phyloP scores from a whole-genome alignment of 2,797 vertebrate genomes.

The Tragelaphus oryx region DNA sequence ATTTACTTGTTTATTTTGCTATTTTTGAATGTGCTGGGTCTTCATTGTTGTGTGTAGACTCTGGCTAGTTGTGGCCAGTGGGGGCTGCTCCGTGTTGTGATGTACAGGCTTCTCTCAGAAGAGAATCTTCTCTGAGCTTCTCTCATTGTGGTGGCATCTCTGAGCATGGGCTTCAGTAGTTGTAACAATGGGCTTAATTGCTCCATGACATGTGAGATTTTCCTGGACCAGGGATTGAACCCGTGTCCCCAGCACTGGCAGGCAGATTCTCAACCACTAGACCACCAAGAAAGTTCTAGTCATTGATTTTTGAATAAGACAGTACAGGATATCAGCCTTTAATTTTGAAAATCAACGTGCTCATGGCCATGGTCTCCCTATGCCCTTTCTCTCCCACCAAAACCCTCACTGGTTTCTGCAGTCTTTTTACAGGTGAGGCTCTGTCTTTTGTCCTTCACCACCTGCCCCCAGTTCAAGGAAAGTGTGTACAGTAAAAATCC shows the following conservation, averaged over 20 bases:
- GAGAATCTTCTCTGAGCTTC: neutral
- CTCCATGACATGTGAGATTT: neutral
- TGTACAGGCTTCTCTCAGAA: neutral
- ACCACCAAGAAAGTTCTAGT: neutral
- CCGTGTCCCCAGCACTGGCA: neutral
- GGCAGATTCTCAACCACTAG: neutral
- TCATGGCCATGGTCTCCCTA: rapidly evolving
- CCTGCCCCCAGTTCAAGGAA: neutral
- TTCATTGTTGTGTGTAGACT: neutral
- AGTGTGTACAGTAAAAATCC: neutral
- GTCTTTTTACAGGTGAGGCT: neutral
- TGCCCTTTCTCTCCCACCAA: neutral
- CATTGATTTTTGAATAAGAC: conserved; percentile 24
- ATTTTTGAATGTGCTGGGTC: neutral
- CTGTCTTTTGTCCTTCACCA: neutral
- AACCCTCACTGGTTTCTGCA: neutral
- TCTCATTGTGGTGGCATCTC: neutral
- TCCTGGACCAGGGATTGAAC: neutral
- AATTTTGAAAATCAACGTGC: neutral
- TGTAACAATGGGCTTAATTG: neutral
- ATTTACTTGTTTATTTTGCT: neutral
- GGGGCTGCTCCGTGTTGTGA: neutral
- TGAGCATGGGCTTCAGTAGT: neutral
- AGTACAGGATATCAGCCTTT: neutral
- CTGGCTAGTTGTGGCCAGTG: neutral